Evolutionary conservation across 2,113 vertebrate genomes (phyloP).

Genomic region (Apistogramma diplotaenia): DNA sequence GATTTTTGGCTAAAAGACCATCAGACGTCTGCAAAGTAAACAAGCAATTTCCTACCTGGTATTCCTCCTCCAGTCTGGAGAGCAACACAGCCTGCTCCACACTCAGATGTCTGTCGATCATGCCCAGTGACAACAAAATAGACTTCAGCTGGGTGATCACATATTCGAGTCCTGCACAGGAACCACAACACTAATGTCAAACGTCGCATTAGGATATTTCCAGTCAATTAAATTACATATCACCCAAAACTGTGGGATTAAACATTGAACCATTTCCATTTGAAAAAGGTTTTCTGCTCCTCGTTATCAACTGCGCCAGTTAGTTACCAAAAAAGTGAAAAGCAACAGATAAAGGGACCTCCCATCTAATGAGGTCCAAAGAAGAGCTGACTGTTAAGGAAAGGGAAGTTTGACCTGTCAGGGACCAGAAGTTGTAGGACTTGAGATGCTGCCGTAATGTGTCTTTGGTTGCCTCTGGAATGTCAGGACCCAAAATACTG

Average conservation of each 20-base stretch:
- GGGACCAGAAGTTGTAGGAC: constrained; percentile 92
- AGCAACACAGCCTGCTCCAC: constrained; percentile 92
- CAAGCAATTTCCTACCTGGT: constrained; percentile 81
- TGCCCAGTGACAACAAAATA: constrained; percentile 85
- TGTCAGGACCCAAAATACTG: constrained; percentile 89
- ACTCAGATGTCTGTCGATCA: constrained; percentile 87
- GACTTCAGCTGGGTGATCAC: constrained; percentile 94
- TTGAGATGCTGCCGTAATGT: constrained; percentile 85
- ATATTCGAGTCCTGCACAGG: constrained; percentile 87
- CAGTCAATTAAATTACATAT: neutral
- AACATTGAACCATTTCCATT: neutral
- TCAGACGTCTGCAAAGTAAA: neutral
- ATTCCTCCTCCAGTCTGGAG: constrained; percentile 95
- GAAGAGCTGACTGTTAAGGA: neutral
- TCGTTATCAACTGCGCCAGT: neutral
- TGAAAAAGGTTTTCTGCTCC: neutral
- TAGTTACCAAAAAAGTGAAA: neutral
- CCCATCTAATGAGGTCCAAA: neutral
- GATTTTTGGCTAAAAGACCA: neutral
- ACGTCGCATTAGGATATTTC: neutral
- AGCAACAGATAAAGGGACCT: neutral
- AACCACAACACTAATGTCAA: neutral
- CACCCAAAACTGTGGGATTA: neutral
- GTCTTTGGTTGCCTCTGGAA: constrained; percentile 86
- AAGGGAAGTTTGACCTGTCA: constrained; percentile 83